These are phyloP conservation scores for Cephalopterus ornatus DNA, from an alignment of 2,113 vertebrate genomes.

Conservation along the genomic window DNA sequence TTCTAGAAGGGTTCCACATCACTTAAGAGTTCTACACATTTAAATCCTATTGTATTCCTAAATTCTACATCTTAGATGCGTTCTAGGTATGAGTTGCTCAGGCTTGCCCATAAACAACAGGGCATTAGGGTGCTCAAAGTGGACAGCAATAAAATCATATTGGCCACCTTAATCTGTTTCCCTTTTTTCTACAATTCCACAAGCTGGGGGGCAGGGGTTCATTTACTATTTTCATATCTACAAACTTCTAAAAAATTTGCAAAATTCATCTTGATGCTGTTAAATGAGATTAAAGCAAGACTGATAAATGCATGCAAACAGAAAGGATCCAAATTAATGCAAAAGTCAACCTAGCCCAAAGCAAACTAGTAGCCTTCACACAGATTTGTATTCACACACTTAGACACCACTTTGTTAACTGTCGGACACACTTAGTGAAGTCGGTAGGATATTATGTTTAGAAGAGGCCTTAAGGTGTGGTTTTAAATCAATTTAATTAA, in stretches of 20 bases:
- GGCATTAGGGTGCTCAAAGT: not conserved
- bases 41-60: not conserved
- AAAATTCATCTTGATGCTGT: not conserved
- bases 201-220: not conserved
- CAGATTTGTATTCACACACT: not conserved
- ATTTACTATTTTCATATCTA: not conserved
- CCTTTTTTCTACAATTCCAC: not conserved
- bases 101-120: not conserved
- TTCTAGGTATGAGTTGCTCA: not conserved
- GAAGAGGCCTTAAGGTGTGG: not conserved
- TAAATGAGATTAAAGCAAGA: not conserved
- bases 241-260: not conserved
- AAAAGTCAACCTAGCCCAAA: not conserved
- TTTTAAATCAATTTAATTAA: constrained; percentile 1
- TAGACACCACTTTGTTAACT: not conserved
- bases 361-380: not conserved
- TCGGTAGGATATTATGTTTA: not conserved
- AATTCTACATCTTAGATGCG: not conserved
- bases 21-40: not conserved
- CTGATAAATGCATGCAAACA: not conserved
- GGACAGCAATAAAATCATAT: not conserved
- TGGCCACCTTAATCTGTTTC: not conserved
- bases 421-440: not conserved
- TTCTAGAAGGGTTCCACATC: not conserved
- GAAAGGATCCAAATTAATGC: not conserved